A percentile compares a stretch with the other conserved stretches of the same genome.
phyloP scores from a whole-genome alignment of 2,113 vertebrate genomes.

The Corvus hawaiiensis region DNA sequence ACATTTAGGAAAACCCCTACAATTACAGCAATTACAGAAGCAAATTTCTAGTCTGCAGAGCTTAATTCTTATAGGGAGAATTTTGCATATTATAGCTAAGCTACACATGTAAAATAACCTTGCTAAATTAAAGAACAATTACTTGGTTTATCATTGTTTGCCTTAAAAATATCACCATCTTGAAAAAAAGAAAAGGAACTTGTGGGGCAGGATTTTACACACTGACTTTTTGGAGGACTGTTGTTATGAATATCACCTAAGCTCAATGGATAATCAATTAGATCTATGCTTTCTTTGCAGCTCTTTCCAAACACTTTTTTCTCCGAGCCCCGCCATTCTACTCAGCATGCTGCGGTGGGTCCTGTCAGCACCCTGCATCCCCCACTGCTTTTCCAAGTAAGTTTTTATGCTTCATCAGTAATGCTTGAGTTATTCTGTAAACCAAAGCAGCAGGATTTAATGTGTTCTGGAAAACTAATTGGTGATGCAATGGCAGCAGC shows the following conservation, averaged over 20 bases:
- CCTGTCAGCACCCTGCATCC: conserved; percentile 81
- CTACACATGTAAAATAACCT: background rate
- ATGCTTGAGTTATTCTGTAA: conserved; percentile 89
- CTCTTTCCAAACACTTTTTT: conserved; percentile 82
- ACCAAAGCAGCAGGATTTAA: conserved; percentile 88
- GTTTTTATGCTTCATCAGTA: conserved; percentile 94
- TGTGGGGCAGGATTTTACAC: conserved; percentile 39
- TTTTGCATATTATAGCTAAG: background rate
- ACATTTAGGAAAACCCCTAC: background rate
- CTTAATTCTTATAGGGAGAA: background rate
- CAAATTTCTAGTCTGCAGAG: background rate
- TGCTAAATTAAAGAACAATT: conserved; percentile 16
- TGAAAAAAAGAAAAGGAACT: background rate
- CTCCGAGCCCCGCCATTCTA: conserved; percentile 78
- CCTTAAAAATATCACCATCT: conserved; percentile 40
- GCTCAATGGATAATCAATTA: conserved; percentile 63
- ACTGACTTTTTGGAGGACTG: conserved; percentile 10
- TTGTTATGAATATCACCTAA: conserved; percentile 43
- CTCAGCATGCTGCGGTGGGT: conserved; percentile 84
- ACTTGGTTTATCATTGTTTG: background rate
- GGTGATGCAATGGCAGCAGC: conserved; percentile 87
- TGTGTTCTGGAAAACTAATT: conserved; percentile 90
- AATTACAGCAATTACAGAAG: background rate
- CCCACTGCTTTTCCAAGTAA: conserved; percentile 92
- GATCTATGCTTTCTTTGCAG: conserved; percentile 75